Percentiles rank a stretch among this genome's conserved stretches.
Conservation (phyloP, 2,797 vertebrate species). For the Phaenicophaeus curvirostris region DNA sequence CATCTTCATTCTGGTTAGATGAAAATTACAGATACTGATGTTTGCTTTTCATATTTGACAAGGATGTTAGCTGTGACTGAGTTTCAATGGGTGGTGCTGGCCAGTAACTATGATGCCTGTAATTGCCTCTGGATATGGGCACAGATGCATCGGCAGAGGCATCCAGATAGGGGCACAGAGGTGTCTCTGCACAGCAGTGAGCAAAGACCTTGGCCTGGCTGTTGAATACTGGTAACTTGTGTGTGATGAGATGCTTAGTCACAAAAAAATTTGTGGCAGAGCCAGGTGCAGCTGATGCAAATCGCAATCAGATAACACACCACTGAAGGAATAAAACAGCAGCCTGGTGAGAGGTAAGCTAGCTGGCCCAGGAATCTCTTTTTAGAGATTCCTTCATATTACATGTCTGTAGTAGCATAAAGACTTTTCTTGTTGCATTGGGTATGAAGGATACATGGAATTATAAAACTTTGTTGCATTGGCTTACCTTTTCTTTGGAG, state of each 20-base stretch:
- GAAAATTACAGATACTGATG: background rate
- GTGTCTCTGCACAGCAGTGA: background rate
- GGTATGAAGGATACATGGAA: background rate
- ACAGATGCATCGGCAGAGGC: background rate
- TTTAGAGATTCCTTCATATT: background rate
- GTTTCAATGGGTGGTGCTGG: background rate
- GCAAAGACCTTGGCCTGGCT: background rate
- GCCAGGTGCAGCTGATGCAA: background rate
- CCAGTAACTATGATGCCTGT: rapidly evolving
- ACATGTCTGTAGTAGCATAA: background rate
- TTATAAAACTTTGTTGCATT: background rate
- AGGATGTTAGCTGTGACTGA: background rate
- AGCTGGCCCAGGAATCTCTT: background rate
- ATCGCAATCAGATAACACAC: background rate
- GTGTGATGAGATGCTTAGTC: background rate
- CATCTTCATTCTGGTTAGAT: background rate
- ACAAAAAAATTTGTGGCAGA: background rate
- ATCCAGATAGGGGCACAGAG: too few species aligned
- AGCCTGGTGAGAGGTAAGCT: background rate
- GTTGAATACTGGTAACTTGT: background rate
- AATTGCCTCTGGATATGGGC: background rate
- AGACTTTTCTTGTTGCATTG: background rate
- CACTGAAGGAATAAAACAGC: background rate
- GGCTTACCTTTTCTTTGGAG: background rate
- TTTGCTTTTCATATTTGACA: background rate